Base-by-base conservation (phyloP, 2,888 invertebrate species). In the Frankliniella intonsa region DNA sequence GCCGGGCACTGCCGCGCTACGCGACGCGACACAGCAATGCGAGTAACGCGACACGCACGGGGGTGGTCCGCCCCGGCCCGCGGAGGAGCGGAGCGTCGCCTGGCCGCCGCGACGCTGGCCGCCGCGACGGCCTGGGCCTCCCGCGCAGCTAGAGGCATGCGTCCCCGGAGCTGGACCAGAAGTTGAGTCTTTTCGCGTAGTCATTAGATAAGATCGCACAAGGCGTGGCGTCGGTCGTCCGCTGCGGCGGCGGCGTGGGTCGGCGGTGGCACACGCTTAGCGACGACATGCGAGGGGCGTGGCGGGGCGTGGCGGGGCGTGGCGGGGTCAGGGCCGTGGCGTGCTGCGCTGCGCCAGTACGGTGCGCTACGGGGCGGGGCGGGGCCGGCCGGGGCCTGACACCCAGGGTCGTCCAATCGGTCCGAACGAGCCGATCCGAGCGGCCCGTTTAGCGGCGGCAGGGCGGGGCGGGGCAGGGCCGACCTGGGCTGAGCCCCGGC, bases 291-390 rank as follows among this genome's bases (percentile, higher is more conserved):
- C 69, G 69, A 22, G 69, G 22, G 11, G 11, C 69, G 11, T n/a
- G n/a, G 69, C 69, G 69, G 19, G 69, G 69, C 69, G 69, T 14
- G 65, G 65, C 65, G 65, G 69, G 69, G 11, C 69, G 11, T n/a
- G n/a, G 69, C 65, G 65, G 69, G 69, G 69, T 69, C 69, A 69
- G 22, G 69, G 69, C 22, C 69, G 69, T n/a, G 69, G 69, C 69
- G 69, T 69, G 69, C n/a, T 69, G 22, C 69, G 22, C n/a, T 9
- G 22, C n/a, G 69, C 9, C 19, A 14, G 22, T 11, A 11, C 22
- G 22, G 22, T 19, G 65, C 65, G n/a, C n/a, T 14, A 9, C 65
- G 65, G 69, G 22, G 69, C 22, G 22, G 22, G 22, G 7, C 69
- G 69, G 69, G 69, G 69, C 69, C 69, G 69, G 22, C 38, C 38